These are phyloP conservation scores for Stenodera caucasica DNA, from an alignment of 2,888 invertebrate species.

Conservation along the genomic window DNA sequence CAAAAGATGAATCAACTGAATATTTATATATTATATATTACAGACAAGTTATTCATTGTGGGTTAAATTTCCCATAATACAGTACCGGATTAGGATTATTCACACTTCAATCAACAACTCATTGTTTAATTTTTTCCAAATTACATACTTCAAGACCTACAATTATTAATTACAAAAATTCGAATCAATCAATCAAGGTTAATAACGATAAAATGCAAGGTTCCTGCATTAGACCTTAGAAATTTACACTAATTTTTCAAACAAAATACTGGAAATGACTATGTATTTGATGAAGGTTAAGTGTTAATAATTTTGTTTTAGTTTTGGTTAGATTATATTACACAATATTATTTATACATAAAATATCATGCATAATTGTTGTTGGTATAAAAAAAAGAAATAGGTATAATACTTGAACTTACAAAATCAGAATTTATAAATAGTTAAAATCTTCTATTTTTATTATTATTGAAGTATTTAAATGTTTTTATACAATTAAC, in stretches of 20 bases:
- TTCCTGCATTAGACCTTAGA: neutral
- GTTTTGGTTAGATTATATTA: constrained; percentile 32
- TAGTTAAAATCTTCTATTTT: neutral
- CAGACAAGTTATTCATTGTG: too few species aligned
- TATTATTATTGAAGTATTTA: constrained; percentile 1
- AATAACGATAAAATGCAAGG: neutral
- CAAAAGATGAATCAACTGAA: constrained; percentile 1
- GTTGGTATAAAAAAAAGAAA: constrained; percentile 42
- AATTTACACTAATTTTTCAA: neutral
- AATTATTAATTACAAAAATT: too few species aligned
- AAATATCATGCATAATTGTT: constrained; percentile 41
- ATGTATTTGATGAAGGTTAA: neutral
- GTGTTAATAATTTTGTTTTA: neutral
- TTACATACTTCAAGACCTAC: too few species aligned
- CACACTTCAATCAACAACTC: too few species aligned
- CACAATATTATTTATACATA: constrained; percentile 40
- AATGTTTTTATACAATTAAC: constrained; percentile 1
- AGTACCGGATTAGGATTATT: neutral
- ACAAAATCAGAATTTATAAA: constrained; percentile 7
- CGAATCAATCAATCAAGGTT: constrained; percentile 2
- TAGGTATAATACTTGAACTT: constrained; percentile 9
- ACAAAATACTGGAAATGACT: neutral
- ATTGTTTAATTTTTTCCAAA: too few species aligned
- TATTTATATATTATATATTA: neutral
- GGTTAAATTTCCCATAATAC: too few species aligned